phyloP scores from a whole-genome alignment of 2,888 invertebrate species.

The Phaonia tiefii region DNA sequence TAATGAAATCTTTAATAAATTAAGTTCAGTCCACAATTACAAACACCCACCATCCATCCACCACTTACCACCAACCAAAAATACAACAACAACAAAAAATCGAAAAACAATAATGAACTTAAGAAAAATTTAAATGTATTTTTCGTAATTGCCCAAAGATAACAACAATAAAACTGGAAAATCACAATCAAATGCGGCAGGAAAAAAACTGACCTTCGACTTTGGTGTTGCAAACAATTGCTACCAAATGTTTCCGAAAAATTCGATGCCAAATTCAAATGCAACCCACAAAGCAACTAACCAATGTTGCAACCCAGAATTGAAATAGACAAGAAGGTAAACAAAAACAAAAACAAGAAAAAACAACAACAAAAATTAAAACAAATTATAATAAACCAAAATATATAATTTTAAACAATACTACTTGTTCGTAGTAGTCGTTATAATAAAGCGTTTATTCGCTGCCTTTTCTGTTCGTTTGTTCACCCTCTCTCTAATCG shows the following conservation, averaged over 20 bases:
- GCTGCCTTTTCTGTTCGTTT: background rate
- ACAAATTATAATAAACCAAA: conserved; percentile 7
- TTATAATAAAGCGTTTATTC: background rate
- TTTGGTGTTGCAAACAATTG: conserved; percentile 66
- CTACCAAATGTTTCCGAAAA: conserved; percentile 66
- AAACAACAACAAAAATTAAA: conserved; percentile 19
- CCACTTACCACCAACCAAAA: conserved; percentile 18
- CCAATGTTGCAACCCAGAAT: conserved; percentile 9
- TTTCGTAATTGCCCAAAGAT: conserved; percentile 63
- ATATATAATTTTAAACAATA: conserved; percentile 31
- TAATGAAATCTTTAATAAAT: conserved; percentile 66
- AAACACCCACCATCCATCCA: background rate
- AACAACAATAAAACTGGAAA: conserved; percentile 60
- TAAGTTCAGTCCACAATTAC: conserved; percentile 45
- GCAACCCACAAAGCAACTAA: conserved; percentile 7
- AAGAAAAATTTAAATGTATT: conserved; percentile 59
- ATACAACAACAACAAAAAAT: background rate
- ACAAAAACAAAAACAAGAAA: background rate
- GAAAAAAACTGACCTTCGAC: conserved; percentile 65
- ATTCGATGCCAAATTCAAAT: conserved; percentile 25
- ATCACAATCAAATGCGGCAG: conserved; percentile 53
- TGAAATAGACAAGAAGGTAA: conserved; percentile 10
- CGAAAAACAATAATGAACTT: background rate
- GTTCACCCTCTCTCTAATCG: conserved; percentile 52
- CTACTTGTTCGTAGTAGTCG: no score